These are phyloP conservation scores for Sussaba pulchella DNA, from an alignment of 2,888 invertebrate genomes.

Conservation along the genomic window DNA sequence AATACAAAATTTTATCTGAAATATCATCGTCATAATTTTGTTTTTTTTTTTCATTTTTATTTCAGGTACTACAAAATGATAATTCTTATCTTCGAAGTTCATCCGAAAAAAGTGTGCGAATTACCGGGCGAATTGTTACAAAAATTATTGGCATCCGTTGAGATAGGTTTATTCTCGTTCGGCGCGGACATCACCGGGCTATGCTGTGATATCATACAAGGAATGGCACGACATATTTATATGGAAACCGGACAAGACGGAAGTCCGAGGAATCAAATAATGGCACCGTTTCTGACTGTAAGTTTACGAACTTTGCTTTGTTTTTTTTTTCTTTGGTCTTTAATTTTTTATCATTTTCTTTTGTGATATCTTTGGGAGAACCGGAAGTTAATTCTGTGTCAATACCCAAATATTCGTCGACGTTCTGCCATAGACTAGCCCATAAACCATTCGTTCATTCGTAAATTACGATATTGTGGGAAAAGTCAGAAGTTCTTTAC, in stretches of 20 bases:
- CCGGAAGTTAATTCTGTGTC: too few relatives aligned
- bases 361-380: too few relatives aligned
- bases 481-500: background rate
- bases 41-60: background rate
- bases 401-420: too few relatives aligned
- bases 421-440: too few relatives aligned
- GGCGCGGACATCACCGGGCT: conserved; percentile 86
- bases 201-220: conserved; percentile 87
- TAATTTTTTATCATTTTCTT: too few relatives aligned
- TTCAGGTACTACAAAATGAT: conserved; percentile 86
- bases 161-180: conserved; percentile 87
- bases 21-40: conserved; percentile 4
- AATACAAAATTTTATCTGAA: too few relatives aligned
- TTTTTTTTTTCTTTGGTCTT: too few relatives aligned
- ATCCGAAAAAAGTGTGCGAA: conserved; percentile 87
- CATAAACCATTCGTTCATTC: too few relatives aligned
- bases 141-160: conserved; percentile 86
- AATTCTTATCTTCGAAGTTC: conserved; percentile 88
- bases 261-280: conserved; percentile 80
- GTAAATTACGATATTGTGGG: too few relatives aligned
- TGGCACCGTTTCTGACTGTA: conserved; percentile 85
- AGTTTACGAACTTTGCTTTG: conserved; percentile 51
- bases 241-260: conserved; percentile 75
- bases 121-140: conserved; percentile 85
- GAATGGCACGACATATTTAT: conserved; percentile 85